Conservation (phyloP, 1,140 invertebrate genomes). For the Drosophila athabasca region DNA sequence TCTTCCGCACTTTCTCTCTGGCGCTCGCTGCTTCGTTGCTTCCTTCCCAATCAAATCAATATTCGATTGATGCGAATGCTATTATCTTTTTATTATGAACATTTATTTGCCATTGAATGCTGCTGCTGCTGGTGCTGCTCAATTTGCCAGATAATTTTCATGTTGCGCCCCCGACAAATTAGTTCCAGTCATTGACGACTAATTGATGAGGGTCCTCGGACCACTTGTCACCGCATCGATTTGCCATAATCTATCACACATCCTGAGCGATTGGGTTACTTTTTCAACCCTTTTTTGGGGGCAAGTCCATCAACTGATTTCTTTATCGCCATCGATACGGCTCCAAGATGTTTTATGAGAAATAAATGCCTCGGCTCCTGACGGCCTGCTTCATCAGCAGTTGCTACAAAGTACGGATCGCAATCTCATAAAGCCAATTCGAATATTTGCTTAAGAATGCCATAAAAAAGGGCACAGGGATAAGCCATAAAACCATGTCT, state of each 20-base stretch:
- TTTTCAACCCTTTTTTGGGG: conserved; percentile 23
- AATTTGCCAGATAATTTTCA: conserved; percentile 48
- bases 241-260: conserved; percentile 49
- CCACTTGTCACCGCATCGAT: conserved; percentile 43
- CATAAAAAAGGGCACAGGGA: conserved; percentile 49
- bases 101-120: conserved; percentile 63
- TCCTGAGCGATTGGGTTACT: background rate
- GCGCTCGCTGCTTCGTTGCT: background rate
- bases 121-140: conserved; percentile 22
- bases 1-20: conserved; percentile 1
- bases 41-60: conserved; percentile 74
- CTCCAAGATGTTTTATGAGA: conserved; percentile 59
- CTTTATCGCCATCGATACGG: conserved; percentile 67
- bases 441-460: conserved; percentile 73
- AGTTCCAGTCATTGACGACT: conserved; percentile 54
- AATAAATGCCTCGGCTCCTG: conserved; percentile 72
- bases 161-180: conserved; percentile 52
- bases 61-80: conserved; percentile 80
- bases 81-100: conserved; percentile 82
- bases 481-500: conserved; percentile 60
- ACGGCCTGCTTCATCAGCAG: conserved; percentile 64
- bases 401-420: conserved; percentile 60
- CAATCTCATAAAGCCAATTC: conserved; percentile 57
- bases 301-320: conserved; percentile 48
- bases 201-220: conserved; percentile 56